These are phyloP conservation scores for Drosophila lacertosa DNA, from an alignment of 1,140 invertebrate genomes.

Conservation along the genomic window DNA sequence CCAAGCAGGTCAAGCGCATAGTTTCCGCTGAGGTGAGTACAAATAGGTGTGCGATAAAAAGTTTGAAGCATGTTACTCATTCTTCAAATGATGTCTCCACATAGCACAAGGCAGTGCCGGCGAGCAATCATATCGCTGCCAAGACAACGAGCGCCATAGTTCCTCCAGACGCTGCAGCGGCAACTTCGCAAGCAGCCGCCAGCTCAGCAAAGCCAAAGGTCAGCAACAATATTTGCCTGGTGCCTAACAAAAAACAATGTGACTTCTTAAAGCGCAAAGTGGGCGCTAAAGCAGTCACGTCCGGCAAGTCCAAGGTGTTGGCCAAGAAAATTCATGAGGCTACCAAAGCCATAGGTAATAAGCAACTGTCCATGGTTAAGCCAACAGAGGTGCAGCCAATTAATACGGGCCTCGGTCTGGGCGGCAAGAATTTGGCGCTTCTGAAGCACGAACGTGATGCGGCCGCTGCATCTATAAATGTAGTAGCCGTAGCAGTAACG, in stretches of 20 bases:
- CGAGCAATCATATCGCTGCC: conserved; percentile 6
- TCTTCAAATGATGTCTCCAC: conserved; percentile 26
- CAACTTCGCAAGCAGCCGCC: neutral
- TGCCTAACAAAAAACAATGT: conserved; percentile 75
- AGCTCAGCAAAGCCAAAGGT: conserved; percentile 45
- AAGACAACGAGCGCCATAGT: conserved; percentile 12
- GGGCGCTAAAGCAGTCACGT: conserved; percentile 20
- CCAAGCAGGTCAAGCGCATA: conserved; percentile 54
- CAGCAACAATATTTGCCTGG: conserved; percentile 61
- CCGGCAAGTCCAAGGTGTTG: conserved; percentile 36
- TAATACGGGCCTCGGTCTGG: conserved; percentile 56
- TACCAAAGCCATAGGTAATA: conserved; percentile 27
- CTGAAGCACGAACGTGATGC: conserved; percentile 59
- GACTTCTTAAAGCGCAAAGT: conserved; percentile 74
- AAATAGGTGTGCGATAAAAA: conserved; percentile 16
- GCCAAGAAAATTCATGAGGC: conserved; percentile 50
- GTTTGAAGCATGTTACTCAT: conserved; percentile 31
- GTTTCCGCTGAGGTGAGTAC: conserved; percentile 53
- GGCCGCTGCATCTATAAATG: neutral
- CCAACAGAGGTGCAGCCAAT: conserved; percentile 2
- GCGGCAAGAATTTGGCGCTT: conserved; percentile 72
- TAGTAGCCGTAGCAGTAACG: neutral
- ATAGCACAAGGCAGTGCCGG: conserved; percentile 39
- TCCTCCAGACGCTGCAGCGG: neutral
- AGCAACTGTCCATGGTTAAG: conserved; percentile 21